Percentiles rank a stretch among this genome's conserved stretches.
phyloP scores from a whole-genome alignment of 2,888 invertebrate genomes.

The Aphidius colemani region DNA sequence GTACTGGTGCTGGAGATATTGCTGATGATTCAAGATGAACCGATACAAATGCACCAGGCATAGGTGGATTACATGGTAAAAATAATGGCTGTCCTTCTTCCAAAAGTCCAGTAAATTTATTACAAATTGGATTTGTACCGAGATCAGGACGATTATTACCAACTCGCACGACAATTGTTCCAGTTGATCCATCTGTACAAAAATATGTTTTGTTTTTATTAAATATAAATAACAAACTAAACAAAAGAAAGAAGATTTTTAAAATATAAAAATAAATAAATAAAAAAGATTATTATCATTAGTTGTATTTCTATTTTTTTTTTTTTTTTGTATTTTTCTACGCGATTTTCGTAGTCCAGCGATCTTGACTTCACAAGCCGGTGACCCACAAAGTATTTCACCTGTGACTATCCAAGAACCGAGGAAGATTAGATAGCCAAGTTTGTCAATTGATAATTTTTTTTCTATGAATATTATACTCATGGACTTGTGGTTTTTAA shows the following conservation, averaged over 20 bases:
- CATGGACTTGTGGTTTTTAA: too few relatives aligned
- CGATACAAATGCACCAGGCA: constrained; percentile 93
- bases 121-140: constrained; percentile 90
- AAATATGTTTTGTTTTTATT: constrained; percentile 25
- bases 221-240: constrained; percentile 8
- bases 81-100: constrained; percentile 91
- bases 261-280: constrained; percentile 7
- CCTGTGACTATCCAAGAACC: constrained; percentile 47
- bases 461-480: too few relatives aligned
- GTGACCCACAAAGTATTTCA: constrained; percentile 53
- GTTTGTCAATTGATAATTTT: constrained; percentile 24
- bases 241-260: constrained; percentile 13
- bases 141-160: constrained; percentile 92
- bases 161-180: constrained; percentile 85
- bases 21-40: constrained; percentile 81
- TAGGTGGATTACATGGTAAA: constrained; percentile 90
- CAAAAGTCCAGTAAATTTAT: constrained; percentile 82
- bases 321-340: constrained; percentile 11
- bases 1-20: constrained; percentile 71
- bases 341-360: constrained; percentile 21
- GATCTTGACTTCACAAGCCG: constrained; percentile 3
- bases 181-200: constrained; percentile 76
- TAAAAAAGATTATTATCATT: constrained; percentile 11
- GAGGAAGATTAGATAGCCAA: constrained; percentile 21
- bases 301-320: constrained; percentile 8